These are phyloP conservation scores for Cataglyphis cursor DNA, from an alignment of 2,888 invertebrate genomes.

Conservation along the genomic window DNA sequence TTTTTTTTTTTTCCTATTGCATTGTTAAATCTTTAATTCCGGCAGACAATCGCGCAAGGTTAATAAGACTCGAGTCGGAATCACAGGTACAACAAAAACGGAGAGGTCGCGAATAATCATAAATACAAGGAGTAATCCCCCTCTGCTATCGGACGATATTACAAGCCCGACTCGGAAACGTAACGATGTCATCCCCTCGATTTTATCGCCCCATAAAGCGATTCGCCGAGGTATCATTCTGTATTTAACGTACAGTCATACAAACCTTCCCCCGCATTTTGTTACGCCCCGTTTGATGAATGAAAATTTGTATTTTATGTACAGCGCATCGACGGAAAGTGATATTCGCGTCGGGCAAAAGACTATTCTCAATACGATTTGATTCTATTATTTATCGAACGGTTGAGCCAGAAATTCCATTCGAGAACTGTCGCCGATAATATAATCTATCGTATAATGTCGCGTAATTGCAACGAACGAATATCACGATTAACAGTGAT, in stretches of 20 bases:
- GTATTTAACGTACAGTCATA: conserved; percentile 79
- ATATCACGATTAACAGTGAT: conserved; percentile 2
- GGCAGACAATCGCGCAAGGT: conserved; percentile 61
- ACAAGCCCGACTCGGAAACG: conserved; percentile 50
- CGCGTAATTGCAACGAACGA: conserved; percentile 9
- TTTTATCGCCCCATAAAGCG: conserved; percentile 80
- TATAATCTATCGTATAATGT: not conserved
- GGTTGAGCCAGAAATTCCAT: not conserved
- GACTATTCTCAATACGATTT: conserved; percentile 31
- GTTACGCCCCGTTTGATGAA: conserved; percentile 64
- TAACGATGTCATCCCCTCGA: conserved; percentile 67
- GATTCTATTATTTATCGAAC: conserved; percentile 43
- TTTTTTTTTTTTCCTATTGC: not conserved
- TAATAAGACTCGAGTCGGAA: conserved; percentile 60
- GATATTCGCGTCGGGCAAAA: conserved; percentile 24
- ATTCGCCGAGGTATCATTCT: conserved; percentile 77
- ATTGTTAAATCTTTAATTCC: conserved; percentile 64
- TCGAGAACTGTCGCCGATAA: not conserved
- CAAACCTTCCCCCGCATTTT: conserved; percentile 44
- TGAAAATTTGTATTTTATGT: conserved; percentile 77
- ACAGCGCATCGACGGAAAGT: conserved; percentile 23
- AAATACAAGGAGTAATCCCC: conserved; percentile 71
- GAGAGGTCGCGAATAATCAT: conserved; percentile 72
- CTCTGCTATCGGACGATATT: conserved; percentile 67
- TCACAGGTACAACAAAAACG: conserved; percentile 40